Conservation (phyloP, 2,113 vertebrate genomes). For the Neomonachus schauinslandi region DNA sequence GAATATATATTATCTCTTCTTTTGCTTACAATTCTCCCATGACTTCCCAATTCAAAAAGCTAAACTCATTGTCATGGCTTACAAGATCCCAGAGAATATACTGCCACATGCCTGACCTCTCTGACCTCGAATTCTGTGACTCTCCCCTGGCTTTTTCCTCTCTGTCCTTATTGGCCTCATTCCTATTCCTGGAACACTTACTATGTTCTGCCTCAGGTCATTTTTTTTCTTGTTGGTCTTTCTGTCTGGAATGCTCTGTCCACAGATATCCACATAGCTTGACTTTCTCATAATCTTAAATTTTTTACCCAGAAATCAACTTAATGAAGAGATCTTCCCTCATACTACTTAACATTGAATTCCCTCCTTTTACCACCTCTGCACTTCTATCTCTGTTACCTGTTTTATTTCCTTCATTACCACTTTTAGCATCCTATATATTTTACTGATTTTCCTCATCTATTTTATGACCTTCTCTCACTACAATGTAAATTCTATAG, state of each 20-base stretch:
- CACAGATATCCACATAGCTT: neutral
- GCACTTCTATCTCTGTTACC: neutral
- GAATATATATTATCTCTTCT: neutral
- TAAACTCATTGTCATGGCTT: neutral
- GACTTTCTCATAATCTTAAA: conserved; percentile 2
- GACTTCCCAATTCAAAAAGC: neutral
- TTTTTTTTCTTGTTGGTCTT: neutral
- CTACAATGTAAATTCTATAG: neutral
- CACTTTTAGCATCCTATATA: neutral
- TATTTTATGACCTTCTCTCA: neutral
- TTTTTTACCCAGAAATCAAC: conserved; percentile 8
- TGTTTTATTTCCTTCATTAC: neutral
- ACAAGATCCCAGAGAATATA: neutral
- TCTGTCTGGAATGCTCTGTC: neutral
- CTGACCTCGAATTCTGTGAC: neutral
- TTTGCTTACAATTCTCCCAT: neutral
- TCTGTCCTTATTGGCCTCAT: neutral
- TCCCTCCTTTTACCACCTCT: neutral
- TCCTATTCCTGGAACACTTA: neutral
- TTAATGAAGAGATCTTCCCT: neutral
- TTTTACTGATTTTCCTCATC: conserved; percentile 13
- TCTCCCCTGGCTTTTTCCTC: neutral
- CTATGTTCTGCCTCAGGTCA: neutral
- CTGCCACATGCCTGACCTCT: neutral
- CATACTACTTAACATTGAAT: neutral